Percentiles rank a stretch among this genome's conserved stretches.
phyloP scores from a whole-genome alignment of 2,113 vertebrate species.

The Isurus oxyrinchus region DNA sequence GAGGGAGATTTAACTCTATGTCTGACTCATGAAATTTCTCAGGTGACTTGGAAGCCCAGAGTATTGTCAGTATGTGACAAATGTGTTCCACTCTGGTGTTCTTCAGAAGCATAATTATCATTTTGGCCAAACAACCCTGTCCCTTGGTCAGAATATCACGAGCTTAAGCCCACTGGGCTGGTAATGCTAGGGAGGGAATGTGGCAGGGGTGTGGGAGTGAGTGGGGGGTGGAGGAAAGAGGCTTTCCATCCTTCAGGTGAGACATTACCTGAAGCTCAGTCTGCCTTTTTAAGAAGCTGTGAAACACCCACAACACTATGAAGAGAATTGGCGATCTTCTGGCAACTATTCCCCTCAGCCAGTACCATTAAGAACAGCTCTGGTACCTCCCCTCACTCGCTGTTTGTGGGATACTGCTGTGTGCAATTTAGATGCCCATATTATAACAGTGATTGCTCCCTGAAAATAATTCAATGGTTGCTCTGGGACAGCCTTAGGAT shows the following conservation, averaged over 20 bases:
- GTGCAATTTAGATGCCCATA: background rate
- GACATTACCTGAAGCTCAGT: background rate
- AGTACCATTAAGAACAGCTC: background rate
- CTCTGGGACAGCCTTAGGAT: background rate
- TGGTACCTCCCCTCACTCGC: background rate
- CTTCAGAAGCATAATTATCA: background rate
- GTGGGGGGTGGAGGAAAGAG: background rate
- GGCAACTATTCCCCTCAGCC: background rate
- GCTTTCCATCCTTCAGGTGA: background rate
- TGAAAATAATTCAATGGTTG: background rate
- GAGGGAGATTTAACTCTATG: background rate
- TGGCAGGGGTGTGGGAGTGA: too few relatives aligned
- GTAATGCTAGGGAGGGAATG: too few relatives aligned
- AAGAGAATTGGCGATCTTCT: background rate
- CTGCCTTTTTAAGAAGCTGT: background rate
- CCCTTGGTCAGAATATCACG: background rate
- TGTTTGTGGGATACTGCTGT: background rate
- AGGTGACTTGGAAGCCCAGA: background rate
- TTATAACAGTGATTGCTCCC: background rate
- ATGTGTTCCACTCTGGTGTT: conserved; percentile 25
- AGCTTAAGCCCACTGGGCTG: background rate
- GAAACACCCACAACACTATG: background rate
- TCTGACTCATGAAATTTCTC: conserved; percentile 9
- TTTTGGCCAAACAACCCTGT: background rate
- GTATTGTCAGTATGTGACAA: background rate